Evolutionary conservation across 1,140 invertebrate species (phyloP), one percentile per base, ranked within the genome.

Genomic region (Zaprionus gabonicus): DNA sequence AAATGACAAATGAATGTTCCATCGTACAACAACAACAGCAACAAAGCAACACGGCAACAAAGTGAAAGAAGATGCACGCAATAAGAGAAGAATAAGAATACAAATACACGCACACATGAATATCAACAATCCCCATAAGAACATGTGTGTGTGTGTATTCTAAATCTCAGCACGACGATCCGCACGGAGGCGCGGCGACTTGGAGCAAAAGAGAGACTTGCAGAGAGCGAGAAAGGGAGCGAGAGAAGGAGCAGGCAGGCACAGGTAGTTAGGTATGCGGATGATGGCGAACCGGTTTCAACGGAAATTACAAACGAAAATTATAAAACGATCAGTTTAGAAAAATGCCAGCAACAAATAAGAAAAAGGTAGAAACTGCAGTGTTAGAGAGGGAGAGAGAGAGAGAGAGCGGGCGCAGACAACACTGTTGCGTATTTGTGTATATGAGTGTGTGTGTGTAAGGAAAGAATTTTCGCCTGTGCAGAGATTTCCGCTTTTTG

Each of bases 291-390:
- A 92, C 91, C 91, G 86, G 91, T 92, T 92, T 92, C 82, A 92
- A 91, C 91, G 91, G 91, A 92, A 92, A 92, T 91, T 91, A 92
- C 86, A 91, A 91, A 88, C 86, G 86, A 90, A 90, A 91, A 90
- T 91, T 90, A 90, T 90, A 90, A 90, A 90, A 90, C 85, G 85
- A 90, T 90, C 85, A 90, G 85, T 90, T 90, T 90, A 90, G 85
- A 90, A 90, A 88, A 76, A 76, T 72, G 74, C 73, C 70, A 76
- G 56, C 69, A 72, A 62, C 66, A 63, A 77, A 64, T 72, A 76
- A 73, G 75, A 73, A 73, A 73, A 68, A 76, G 75, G 49, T 68
- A 77, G 62, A 68, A 62, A 25, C 38, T 72, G 69, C 74, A 76
- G 27, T 20, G n/a, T 12, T 17, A 58, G 25, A 49, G 46, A 7